These are phyloP conservation scores for Tupiocoris notatus DNA, from an alignment of 2,888 invertebrate species.

Conservation along the genomic window DNA sequence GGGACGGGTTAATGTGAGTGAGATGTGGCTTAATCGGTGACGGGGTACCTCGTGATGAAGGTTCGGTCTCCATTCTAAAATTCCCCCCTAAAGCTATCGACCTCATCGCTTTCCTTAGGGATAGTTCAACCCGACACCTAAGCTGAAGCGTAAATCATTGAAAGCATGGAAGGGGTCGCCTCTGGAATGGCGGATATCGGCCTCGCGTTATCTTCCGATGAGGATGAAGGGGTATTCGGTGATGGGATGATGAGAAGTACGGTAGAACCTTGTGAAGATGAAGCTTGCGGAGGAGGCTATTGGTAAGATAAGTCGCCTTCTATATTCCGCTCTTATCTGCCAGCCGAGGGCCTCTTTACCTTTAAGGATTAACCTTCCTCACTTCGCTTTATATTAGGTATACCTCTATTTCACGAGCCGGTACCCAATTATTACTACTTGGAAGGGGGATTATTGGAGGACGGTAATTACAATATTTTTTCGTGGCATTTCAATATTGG, in stretches of 20 bases:
- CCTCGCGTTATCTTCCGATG: background rate
- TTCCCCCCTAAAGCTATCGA: slow-evolving; percentile 7
- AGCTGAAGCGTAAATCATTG: background rate
- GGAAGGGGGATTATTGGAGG: no score
- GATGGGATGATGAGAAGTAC: background rate
- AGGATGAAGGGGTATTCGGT: background rate
- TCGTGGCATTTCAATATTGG: no score
- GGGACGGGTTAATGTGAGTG: background rate
- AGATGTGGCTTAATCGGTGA: background rate
- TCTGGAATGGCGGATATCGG: background rate
- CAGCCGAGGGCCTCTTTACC: background rate
- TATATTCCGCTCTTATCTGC: slow-evolving; percentile 21
- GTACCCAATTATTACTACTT: background rate
- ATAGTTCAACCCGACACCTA: background rate
- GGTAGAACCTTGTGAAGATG: background rate
- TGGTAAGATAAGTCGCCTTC: slow-evolving; percentile 25
- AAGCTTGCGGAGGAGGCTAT: background rate
- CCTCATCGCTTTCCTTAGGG: background rate
- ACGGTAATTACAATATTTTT: no score
- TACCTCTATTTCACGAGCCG: background rate
- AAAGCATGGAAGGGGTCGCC: no score
- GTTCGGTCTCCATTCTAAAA: slow-evolving; percentile 7
- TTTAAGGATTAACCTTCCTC: slow-evolving; percentile 23
- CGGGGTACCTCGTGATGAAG: background rate
- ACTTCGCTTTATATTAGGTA: background rate